Evolutionary conservation across 2,797 vertebrate genomes (phyloP), one percentile per base, ranked within the genome.

Genomic region (Danio jaintianensis): DNA sequence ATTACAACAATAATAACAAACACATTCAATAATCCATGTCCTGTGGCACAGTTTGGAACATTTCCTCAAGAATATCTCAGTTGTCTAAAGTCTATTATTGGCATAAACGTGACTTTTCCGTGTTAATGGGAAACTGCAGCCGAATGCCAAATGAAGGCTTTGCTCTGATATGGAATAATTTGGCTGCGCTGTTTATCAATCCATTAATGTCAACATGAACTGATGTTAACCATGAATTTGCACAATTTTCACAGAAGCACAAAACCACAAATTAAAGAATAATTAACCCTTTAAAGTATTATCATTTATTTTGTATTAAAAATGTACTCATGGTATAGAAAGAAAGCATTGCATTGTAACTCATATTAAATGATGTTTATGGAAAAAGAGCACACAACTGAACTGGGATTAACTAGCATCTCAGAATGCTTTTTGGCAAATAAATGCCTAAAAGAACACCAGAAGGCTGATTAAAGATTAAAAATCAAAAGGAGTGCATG

Each of bases 141-240:
- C 59, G 20, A 56, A 70, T 62, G 68, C 58, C 85, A 86, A 83
- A 88, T 85, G 83, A 83, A 42, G 62, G 70, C 75, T 83, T 78
- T 68, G 56, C 63, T 61, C 71, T 66, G 76, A 70, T 70, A 12
- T 22, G 62, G 70, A 71, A 66, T 66, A 61, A 45, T 82, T 76
- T 75, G 76, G 66, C 70, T 47, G n/a, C 43, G 18, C 1, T 53
- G 12, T 68, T 78, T 73, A 81, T 78, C 70, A 70, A 53, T 64
- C 55, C 71, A 70, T 81, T 81, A 74, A 75, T 11, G 16, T 38
- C 47, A 36, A 48, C 63, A 64, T 40, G 13, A 61, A 75, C 52
- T 43, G 79, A 68, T 48, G 62, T 78, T 81, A 69, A 70, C 78
- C 38, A 22, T 69, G 43, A 79, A 84, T 75, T 64, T 75, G 67